Conservation (phyloP, 2,113 vertebrate genomes). For the Piprites chloris region DNA sequence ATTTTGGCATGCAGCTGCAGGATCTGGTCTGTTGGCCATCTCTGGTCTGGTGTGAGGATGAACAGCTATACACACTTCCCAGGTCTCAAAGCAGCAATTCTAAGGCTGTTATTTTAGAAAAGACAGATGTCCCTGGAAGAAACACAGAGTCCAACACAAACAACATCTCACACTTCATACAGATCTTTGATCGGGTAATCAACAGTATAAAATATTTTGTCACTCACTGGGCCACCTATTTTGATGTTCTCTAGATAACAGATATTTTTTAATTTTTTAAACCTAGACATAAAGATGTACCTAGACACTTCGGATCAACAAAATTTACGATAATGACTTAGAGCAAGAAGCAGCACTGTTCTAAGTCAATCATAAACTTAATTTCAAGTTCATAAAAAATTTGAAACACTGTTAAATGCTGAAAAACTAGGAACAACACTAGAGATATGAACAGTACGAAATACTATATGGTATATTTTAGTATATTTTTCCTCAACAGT, state of each 20-base stretch:
- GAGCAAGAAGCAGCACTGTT: not conserved
- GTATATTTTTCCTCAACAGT: not conserved
- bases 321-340: not conserved
- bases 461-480: no score
- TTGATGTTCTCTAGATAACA: not conserved
- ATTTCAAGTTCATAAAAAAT: not conserved
- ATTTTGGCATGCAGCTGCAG: not conserved
- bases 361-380: not conserved
- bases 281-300: not conserved
- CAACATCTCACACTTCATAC: not conserved
- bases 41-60: not conserved
- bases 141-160: not conserved
- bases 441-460: not conserved
- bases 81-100: not conserved
- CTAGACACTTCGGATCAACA: not conserved
- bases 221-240: not conserved
- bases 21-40: not conserved
- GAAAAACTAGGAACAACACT: not conserved
- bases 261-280: not conserved
- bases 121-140: not conserved
- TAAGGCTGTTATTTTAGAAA: not conserved
- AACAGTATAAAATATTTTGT: not conserved
- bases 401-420: not conserved
- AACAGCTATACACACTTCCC: not conserved
- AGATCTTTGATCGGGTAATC: not conserved